Evolutionary conservation across 1,140 invertebrate species (phyloP).

Genomic region (Triops cancriformis): DNA sequence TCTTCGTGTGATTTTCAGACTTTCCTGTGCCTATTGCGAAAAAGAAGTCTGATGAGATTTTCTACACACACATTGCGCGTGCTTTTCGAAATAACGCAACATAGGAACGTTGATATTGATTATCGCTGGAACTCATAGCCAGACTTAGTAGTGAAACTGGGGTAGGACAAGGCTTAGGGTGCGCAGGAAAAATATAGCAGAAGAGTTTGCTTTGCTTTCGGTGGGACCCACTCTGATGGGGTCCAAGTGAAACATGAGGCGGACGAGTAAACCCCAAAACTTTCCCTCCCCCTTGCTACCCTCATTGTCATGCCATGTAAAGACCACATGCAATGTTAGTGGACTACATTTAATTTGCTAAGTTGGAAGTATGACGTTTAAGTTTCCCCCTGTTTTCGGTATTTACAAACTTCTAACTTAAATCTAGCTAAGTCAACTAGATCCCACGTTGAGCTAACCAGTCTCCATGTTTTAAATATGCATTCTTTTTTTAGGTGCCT

Average conservation of each 20-base stretch:
- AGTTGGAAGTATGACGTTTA: too few species aligned
- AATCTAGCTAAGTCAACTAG: not conserved
- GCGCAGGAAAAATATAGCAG: not conserved
- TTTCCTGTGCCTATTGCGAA: not conserved
- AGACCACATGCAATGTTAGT: not conserved
- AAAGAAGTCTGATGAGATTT: not conserved
- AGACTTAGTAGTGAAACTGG: not conserved
- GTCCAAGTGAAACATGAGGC: not conserved
- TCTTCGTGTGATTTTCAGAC: not conserved
- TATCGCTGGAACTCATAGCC: not conserved
- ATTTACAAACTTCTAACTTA: not conserved
- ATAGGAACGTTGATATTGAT: not conserved
- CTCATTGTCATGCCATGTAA: not conserved
- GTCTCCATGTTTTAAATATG: not conserved
- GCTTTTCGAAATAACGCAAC: not conserved
- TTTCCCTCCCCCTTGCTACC: not conserved
- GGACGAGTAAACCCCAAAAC: not conserved
- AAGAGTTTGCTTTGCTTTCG: not conserved
- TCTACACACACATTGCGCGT: not conserved
- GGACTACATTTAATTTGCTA: not conserved
- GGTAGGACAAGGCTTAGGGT: not conserved
- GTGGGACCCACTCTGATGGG: not conserved
- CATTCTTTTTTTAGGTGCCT: constrained; percentile 14
- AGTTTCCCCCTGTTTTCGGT: not conserved
- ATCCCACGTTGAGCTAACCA: not conserved